Evolutionary conservation across 2,113 vertebrate genomes (phyloP), one percentile per base, ranked within the genome.

Genomic region (Rhineura floridana): DNA sequence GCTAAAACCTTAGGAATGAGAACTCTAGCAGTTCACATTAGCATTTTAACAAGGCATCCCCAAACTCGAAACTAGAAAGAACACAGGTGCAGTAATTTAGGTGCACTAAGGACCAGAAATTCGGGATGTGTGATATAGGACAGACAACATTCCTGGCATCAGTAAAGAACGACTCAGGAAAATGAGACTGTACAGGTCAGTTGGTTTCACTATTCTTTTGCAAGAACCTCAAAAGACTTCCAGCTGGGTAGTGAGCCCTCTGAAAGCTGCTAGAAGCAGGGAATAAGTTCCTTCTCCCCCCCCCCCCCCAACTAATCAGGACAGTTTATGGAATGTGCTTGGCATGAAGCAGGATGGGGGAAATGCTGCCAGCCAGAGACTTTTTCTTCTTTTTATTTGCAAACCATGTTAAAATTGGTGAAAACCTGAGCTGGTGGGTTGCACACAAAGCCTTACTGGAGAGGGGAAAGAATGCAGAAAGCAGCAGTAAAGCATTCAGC

Each of bases 371-470:
- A 12, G 9, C 17, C 6, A 15, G 39, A 9, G 3, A 59, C 88
- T 28, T 55, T 44, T 46, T 46, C 25, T 76, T 28, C 11, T 76
- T 46, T 25, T 50, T 2, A 87, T 93, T 92, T 91, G 87, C 81
- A 91, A 88, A 84, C 84, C 0, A 85, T 10, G 88, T 85, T 90
- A 86, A 75, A 59, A 59, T 89, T 88, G 30, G 83, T 91, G 91
- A 93, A 94, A 93, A 95, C 94, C 93, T 95, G 93, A 95, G 93
- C 91, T 93, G 91, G 92, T 90, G 76, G 7, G 87, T 94, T 93
- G 84, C 87, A 77, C 90, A 94, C 93, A 95, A 95, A 94, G 94
- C 89, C 72, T 10, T 84, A 30, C 48, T 7, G 46, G 79, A 19
- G 23, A 85, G 87, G 81, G 91, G 91, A 91, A 96, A 91, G 95